A percentile compares a stretch with the other conserved stretches of the same genome.
Evolutionary conservation across 1,140 invertebrate genomes (phyloP).

Genomic region (Dinothrombium tinctorium): DNA sequence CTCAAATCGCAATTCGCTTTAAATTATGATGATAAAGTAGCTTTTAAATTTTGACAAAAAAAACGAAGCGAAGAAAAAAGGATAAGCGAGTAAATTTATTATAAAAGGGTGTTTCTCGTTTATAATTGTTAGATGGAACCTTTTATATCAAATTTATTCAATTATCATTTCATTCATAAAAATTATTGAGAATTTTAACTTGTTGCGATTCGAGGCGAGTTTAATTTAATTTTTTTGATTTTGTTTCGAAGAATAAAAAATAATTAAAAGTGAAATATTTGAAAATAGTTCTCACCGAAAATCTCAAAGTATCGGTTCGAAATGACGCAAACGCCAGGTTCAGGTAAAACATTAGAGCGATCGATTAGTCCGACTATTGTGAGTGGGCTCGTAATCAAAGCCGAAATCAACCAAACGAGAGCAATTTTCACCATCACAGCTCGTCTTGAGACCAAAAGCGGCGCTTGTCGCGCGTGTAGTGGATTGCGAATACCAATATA

Average conservation of each 20-base stretch:
- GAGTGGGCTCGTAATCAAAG: conserved; percentile 54
- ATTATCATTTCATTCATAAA: background rate
- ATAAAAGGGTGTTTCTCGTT: too few relatives aligned
- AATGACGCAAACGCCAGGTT: conserved; percentile 46
- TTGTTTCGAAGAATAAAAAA: background rate
- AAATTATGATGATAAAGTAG: too few relatives aligned
- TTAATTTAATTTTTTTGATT: background rate
- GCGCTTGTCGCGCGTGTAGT: conserved; percentile 41
- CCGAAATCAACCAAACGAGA: background rate
- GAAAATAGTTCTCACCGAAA: conserved; percentile 32
- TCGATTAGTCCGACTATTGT: conserved; percentile 56
- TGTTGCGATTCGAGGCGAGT: background rate
- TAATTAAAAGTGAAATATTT: background rate
- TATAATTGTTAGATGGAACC: too few relatives aligned
- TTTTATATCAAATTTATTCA: background rate
- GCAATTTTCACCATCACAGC: conserved; percentile 50
- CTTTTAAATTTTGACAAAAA: too few relatives aligned
- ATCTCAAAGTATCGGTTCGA: conserved; percentile 65
- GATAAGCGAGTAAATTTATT: too few relatives aligned
- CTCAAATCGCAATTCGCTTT: too few relatives aligned
- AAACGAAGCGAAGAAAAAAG: too few relatives aligned
- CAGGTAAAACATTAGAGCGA: conserved; percentile 46
- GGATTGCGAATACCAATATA: conserved; percentile 77
- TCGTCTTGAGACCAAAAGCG: conserved; percentile 38
- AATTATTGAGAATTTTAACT: background rate